Evolutionary conservation across 2,888 invertebrate genomes (phyloP), one percentile per base, ranked within the genome.

Genomic region (Agriotes lineatus): DNA sequence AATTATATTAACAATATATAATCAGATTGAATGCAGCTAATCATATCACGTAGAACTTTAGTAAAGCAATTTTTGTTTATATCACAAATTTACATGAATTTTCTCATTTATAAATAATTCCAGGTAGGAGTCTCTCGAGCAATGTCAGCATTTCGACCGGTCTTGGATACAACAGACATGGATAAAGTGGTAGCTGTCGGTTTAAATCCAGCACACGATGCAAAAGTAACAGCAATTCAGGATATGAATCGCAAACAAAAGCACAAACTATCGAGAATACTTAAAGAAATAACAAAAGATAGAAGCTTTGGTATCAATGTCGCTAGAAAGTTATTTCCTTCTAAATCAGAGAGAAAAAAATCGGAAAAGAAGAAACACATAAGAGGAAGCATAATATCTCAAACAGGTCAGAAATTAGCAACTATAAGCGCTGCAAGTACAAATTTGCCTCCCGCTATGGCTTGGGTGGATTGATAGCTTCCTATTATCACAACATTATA

Each of bases 61-160:
- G n/a, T n/a, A n/a, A n/a, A n/a, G n/a, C n/a, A n/a, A n/a, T n/a
- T n/a, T n/a, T n/a, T n/a, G n/a, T n/a, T n/a, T n/a, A n/a, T n/a
- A n/a, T n/a, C n/a, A n/a, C n/a, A n/a, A n/a, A n/a, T n/a, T n/a
- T n/a, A n/a, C n/a, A n/a, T n/a, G n/a, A n/a, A n/a, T n/a, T n/a
- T n/a, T n/a, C n/a, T n/a, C n/a, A n/a, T n/a, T n/a, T n/a, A n/a
- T 10, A 37, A 37, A 7, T 18, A 16, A 18, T 78, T 78, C 63
- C 61, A 84, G 84, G 82, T 83, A 58, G 93, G 93, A 0, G 86
- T 93, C 0, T 91, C 93, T 0, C 86, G 93, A 50, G 93, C 93
- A 0, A 87, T 93, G 54, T 93, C 93, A 0, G 93, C 92, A 0
- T 83, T 93, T 42, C 88, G 90, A 0, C 90, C 92, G 0, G 87